Evolutionary conservation across 1,140 invertebrate genomes (phyloP).

Genomic region (Drosophila truncata): DNA sequence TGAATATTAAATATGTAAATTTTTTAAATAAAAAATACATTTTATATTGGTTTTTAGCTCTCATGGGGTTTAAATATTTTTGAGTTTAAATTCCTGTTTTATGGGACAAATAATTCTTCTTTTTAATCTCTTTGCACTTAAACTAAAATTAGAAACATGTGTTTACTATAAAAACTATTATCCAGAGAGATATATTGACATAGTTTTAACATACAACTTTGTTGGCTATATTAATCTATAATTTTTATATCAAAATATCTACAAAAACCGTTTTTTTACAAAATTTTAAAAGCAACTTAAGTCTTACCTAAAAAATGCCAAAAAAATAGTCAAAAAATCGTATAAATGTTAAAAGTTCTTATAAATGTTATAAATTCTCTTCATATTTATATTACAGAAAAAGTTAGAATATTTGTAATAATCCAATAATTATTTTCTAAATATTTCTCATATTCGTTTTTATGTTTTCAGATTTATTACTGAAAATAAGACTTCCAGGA

Average conservation of each 20-base stretch:
- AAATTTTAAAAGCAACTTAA: no score
- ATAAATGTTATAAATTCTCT: background rate
- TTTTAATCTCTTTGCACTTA: background rate
- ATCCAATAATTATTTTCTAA: no score
- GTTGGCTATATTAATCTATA: background rate
- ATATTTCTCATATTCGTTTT: background rate
- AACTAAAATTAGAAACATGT: conserved; percentile 3
- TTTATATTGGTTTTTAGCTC: no score
- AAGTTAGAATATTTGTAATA: background rate
- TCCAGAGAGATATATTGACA: background rate
- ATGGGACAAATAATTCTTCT: background rate
- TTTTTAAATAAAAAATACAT: background rate
- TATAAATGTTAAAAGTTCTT: background rate
- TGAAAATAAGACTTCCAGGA: background rate
- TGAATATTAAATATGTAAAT: background rate
- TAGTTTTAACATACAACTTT: background rate
- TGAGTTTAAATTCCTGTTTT: background rate
- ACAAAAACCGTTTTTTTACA: no score
- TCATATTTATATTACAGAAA: background rate
- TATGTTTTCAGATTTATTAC: background rate
- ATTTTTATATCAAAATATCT: background rate
- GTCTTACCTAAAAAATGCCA: no score
- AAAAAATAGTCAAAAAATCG: background rate
- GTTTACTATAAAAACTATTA: background rate
- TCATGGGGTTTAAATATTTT: background rate